A percentile compares a stretch with the other conserved stretches of the same genome.
phyloP scores from a whole-genome alignment of 2,113 vertebrate species.

The Gobio gobio region DNA sequence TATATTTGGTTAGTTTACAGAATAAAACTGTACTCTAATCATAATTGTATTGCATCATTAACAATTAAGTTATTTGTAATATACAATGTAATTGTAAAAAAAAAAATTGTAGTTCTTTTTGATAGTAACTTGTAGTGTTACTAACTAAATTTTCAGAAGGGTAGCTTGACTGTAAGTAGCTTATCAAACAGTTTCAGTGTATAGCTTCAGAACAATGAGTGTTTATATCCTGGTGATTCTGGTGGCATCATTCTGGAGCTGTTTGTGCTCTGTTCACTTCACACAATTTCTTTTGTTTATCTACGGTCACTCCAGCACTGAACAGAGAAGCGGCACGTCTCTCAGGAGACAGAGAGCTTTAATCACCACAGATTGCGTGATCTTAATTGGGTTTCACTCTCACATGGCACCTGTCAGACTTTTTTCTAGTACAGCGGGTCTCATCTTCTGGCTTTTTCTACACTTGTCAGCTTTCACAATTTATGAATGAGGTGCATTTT shows the following conservation, averaged over 20 bases:
- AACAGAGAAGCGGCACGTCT: background rate
- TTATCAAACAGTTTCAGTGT: too few species aligned
- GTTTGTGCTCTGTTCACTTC: background rate
- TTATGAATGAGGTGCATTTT: background rate
- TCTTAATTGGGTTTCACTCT: constrained; percentile 45
- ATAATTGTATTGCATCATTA: too few species aligned
- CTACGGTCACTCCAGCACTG: background rate
- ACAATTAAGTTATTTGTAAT: too few species aligned
- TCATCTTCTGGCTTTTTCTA: background rate
- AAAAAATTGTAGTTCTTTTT: too few species aligned
- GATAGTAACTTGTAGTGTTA: too few species aligned
- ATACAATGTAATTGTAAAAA: too few species aligned
- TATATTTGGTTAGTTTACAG: too few species aligned
- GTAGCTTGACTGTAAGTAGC: too few species aligned
- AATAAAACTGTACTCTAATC: too few species aligned
- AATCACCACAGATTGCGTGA: constrained; percentile 3
- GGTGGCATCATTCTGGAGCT: background rate
- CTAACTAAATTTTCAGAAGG: too few species aligned
- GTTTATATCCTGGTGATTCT: background rate
- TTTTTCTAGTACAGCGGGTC: background rate
- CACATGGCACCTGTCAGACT: constrained; percentile 42
- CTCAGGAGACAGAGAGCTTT: background rate
- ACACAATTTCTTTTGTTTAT: background rate
- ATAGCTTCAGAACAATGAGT: too few species aligned
- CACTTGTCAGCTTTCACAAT: constrained; percentile 6